These are phyloP conservation scores for Tethya wilhelma DNA, from an alignment of 37 sponge, comb jelly and placozoan genomes.

Conservation along the genomic window DNA sequence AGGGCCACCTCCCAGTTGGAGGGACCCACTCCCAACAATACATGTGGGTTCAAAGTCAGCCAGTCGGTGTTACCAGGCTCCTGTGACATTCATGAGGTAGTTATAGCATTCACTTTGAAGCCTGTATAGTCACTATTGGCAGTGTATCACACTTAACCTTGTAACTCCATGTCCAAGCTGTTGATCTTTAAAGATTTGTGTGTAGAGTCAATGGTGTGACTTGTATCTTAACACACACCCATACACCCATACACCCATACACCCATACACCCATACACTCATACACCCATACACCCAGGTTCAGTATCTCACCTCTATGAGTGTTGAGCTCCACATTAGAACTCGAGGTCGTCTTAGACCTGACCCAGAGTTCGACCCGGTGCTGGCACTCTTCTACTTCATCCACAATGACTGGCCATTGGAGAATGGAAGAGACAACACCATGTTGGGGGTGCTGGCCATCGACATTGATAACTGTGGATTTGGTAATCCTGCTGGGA, in stretches of 20 bases:
- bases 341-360: slow-evolving; percentile 71
- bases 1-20: slow-evolving; percentile 66
- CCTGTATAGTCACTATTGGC: too few relatives aligned
- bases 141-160: too few relatives aligned
- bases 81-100: slow-evolving; percentile 44
- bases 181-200: too few relatives aligned
- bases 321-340: slow-evolving; percentile 79
- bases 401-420: slow-evolving; percentile 72
- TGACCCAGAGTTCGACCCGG: slow-evolving; percentile 85
- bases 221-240: too few relatives aligned
- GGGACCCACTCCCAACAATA: slow-evolving; percentile 78
- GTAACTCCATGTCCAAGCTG: too few relatives aligned
- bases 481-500: neutral
- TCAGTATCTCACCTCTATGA: slow-evolving; percentile 77
- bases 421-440: neutral
- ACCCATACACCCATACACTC: too few relatives aligned
- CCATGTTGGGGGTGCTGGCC: slow-evolving; percentile 9
- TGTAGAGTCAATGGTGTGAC: too few relatives aligned
- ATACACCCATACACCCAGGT: slow-evolving; percentile 53
- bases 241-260: too few relatives aligned
- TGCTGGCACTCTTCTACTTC: slow-evolving; percentile 80
- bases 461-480: slow-evolving; percentile 30
- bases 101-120: too few relatives aligned
- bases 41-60: slow-evolving; percentile 78
- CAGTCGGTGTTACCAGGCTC: slow-evolving; percentile 21